Conservation (phyloP, 23 tunicate genomes). For the Phallusia fumigata region DNA sequence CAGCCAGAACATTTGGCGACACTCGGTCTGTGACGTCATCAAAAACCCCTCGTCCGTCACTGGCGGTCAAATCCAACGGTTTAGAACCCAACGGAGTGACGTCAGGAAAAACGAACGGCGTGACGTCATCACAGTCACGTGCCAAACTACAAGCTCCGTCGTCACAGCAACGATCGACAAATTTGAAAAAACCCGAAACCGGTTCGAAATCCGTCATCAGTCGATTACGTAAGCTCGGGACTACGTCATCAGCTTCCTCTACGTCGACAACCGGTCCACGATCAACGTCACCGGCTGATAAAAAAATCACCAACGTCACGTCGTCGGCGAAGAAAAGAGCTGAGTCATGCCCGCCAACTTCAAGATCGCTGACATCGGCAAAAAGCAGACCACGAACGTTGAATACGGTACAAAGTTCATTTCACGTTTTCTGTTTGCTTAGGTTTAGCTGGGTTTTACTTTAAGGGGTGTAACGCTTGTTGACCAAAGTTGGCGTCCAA, state of each 20-base stretch:
- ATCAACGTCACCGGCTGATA: constrained; percentile 38
- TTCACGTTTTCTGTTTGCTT: no score
- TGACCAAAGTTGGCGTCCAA: no score
- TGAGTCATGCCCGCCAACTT: constrained; percentile 70
- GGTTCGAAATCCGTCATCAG: constrained; percentile 55
- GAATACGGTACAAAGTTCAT: background rate
- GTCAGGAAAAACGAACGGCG: background rate
- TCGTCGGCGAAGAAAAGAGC: constrained; percentile 53
- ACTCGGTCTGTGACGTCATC: background rate
- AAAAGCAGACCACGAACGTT: constrained; percentile 8
- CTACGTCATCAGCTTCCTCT: constrained; percentile 18
- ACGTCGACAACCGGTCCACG: constrained; percentile 29
- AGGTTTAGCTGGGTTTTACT: background rate
- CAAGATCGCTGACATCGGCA: constrained; percentile 18
- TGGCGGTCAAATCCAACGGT: background rate
- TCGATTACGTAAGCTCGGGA: constrained; percentile 60
- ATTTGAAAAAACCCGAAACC: constrained; percentile 17
- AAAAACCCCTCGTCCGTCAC: background rate
- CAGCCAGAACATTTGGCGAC: background rate
- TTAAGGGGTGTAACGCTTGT: background rate
- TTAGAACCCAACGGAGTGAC: background rate
- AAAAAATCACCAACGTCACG: constrained; percentile 23
- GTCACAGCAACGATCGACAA: constrained; percentile 6
- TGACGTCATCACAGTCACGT: background rate
- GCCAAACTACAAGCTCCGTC: constrained; percentile 4